phyloP scores from a whole-genome alignment of 35 echinoderm and acorn worm species.

The Heliocidaris tuberculata region DNA sequence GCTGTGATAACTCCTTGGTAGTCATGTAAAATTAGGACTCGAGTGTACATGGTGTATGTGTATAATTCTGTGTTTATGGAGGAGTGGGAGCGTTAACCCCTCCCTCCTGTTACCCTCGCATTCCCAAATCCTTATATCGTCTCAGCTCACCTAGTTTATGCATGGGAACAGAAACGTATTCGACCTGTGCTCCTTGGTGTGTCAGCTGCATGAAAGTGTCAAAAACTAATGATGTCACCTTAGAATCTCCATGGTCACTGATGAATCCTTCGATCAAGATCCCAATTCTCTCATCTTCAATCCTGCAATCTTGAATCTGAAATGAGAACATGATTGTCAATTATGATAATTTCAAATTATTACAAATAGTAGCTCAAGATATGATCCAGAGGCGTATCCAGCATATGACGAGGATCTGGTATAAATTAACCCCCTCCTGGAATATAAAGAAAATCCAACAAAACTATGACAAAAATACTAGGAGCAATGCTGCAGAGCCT shows the following conservation, averaged over 20 bases:
- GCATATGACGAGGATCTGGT: too few relatives aligned
- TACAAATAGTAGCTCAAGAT: too few relatives aligned
- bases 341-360: too few relatives aligned
- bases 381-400: too few relatives aligned
- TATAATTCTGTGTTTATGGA: too few relatives aligned
- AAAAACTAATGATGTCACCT: constrained; percentile 52
- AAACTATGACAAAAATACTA: too few relatives aligned
- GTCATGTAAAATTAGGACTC: not conserved
- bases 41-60: too few relatives aligned
- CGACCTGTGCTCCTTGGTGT: constrained; percentile 46
- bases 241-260: constrained; percentile 40
- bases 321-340: not conserved
- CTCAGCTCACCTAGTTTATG: constrained; percentile 49
- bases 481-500: too few relatives aligned
- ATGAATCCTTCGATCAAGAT: constrained; percentile 71
- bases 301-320: not conserved
- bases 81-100: too few relatives aligned
- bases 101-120: not conserved
- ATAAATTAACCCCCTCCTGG: too few relatives aligned
- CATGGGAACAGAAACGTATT: constrained; percentile 70
- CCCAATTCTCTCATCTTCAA: constrained; percentile 40
- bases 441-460: too few relatives aligned
- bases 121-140: not conserved
- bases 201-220: constrained; percentile 34
- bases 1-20: too few relatives aligned